Conservation (phyloP, 2,888 invertebrate genomes). For the Cheilosia pagana region DNA sequence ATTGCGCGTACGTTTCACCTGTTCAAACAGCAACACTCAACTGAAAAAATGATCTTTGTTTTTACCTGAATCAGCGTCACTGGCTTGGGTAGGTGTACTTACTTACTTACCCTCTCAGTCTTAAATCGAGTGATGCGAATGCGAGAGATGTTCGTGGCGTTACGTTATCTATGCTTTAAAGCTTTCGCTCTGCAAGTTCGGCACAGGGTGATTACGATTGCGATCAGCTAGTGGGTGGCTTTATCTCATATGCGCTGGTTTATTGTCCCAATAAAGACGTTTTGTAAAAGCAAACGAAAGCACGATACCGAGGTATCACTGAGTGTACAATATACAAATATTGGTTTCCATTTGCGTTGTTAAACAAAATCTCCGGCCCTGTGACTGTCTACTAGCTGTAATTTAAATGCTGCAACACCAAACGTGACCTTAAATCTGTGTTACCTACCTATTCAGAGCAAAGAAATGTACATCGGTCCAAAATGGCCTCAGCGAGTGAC, state of each 20-base stretch:
- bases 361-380: conserved; percentile 13
- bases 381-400: conserved; percentile 15
- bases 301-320: neutral
- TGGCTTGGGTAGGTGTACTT: neutral
- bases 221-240: neutral
- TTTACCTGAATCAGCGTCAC: conserved; percentile 25
- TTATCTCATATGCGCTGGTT: conserved; percentile 8
- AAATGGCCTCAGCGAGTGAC: too few relatives aligned
- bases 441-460: neutral
- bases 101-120: neutral
- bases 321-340: neutral
- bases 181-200: neutral
- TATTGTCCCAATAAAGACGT: conserved; percentile 6
- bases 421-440: conserved; percentile 37
- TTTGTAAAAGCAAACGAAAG: conserved; percentile 46
- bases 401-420: conserved; percentile 10
- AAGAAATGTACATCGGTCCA: too few relatives aligned
- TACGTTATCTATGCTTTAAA: conserved; percentile 29
- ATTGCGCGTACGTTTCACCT: conserved; percentile 44
- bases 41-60: conserved; percentile 69
- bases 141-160: neutral
- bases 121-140: neutral
- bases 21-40: conserved; percentile 45
- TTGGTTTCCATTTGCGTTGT: conserved; percentile 26
- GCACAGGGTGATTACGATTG: conserved; percentile 38